Conservation (phyloP, 1,140 invertebrate genomes). For the Drosophila lowei region DNA sequence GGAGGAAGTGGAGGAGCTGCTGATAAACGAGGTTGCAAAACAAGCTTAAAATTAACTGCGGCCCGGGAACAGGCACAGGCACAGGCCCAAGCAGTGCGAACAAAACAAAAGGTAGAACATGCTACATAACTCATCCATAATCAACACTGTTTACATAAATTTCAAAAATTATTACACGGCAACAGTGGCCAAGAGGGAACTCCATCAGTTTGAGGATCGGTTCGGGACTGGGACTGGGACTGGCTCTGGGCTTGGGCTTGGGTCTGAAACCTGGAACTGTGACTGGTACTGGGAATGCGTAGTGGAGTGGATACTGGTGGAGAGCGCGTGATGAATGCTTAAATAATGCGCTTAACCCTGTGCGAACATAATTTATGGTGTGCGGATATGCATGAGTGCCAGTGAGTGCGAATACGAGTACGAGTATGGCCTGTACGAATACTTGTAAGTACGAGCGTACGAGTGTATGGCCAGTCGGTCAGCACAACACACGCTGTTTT, state of each 20-base stretch:
- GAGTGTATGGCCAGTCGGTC: slow-evolving; percentile 18
- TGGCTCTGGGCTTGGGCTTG: slow-evolving; percentile 8
- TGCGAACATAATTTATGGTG: slow-evolving; percentile 82
- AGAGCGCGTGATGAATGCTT: slow-evolving; percentile 79
- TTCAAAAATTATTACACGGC: slow-evolving; percentile 80
- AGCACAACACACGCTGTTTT: slow-evolving; percentile 71
- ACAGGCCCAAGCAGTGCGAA: slow-evolving; percentile 55
- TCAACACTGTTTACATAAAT: slow-evolving; percentile 82
- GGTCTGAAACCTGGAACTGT: slow-evolving; percentile 9
- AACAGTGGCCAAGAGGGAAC: slow-evolving; percentile 39
- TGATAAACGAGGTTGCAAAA: slow-evolving; percentile 68
- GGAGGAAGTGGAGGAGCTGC: slow-evolving; percentile 7
- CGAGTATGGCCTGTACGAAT: slow-evolving; percentile 2
- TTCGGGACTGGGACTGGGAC: slow-evolving; percentile 6
- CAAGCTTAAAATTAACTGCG: slow-evolving; percentile 76
- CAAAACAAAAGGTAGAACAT: slow-evolving; percentile 77
- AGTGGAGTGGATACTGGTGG: slow-evolving; percentile 29
- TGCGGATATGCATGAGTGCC: slow-evolving; percentile 76
- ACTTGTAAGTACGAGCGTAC: slow-evolving; percentile 7
- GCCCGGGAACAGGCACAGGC: slow-evolving; percentile 9
- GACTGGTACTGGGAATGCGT: too few relatives aligned
- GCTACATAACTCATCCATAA: slow-evolving; percentile 81
- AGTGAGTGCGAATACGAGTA: slow-evolving; percentile 41
- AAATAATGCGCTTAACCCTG: slow-evolving; percentile 82
- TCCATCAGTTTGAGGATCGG: background rate